Evolutionary conservation across 2,113 vertebrate species (phyloP), one percentile per base, ranked within the genome.

Genomic region (Hippocampus barbouri): DNA sequence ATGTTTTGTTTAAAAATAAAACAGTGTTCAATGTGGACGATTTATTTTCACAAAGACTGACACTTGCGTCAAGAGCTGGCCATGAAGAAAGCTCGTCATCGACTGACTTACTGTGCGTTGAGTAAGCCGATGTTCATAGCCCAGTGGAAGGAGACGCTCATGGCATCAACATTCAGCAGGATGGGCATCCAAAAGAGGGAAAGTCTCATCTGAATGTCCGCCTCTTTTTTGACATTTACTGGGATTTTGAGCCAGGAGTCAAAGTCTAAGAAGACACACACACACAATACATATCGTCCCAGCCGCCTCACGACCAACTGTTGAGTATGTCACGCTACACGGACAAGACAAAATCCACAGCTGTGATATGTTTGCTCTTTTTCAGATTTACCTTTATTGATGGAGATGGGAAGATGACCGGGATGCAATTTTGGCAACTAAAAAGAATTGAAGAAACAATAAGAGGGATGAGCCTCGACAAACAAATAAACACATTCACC

Each of bases 101-200:
- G 4, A 8, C 15, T 0, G 18, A 27, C 91, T 78, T 85, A 94
- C 93, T 73, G 69, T 4, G 72, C 0, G 27, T 86, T 81, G 30
- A 91, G 64, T 1, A 93, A 79, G 18, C 89, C 90, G 0, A 91
- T 68, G 0, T 79, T 11, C 9, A 83, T 4, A 16, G 90, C 93
- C 92, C 91, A 93, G 40, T 11, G 0, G 0, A 66, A 66, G 0
- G 67, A 69, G 0, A 3, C 2, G 43, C 38, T 38, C 0, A 15
- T 30, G 0, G 86, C 79, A 0, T 89, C 83, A 0, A 62, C 78
- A 15, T 77, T 73, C 62, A 92, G 81, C 21, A 93, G 67, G 7
- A 89, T 86, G 27, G 87, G 90, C 60, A 87, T 78, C 92, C 91
- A 93, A 70, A 91, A 91, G 11, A 72, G 57, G 25, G 74, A 79